Evolutionary conservation across 2,888 invertebrate species (phyloP).

Genomic region (Rotaria socialis): DNA sequence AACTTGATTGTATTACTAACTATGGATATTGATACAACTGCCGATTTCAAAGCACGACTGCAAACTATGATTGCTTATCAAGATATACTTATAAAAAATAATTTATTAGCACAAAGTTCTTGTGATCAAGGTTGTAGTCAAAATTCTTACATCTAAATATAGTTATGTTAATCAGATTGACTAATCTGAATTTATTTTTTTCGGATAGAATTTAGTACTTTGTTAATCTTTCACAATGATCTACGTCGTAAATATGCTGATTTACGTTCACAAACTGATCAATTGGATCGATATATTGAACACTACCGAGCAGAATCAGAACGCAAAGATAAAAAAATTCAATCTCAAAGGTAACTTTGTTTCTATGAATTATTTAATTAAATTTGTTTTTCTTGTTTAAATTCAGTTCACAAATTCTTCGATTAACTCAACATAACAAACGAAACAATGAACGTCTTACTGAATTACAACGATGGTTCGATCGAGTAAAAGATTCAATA

Average conservation of each 20-base stretch:
- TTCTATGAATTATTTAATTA: background rate
- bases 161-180: background rate
- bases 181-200: background rate
- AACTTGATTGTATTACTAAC: background rate
- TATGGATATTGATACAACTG: background rate
- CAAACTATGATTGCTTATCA: background rate
- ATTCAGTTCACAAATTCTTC: conserved; percentile 24
- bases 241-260: conserved; percentile 26
- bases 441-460: background rate
- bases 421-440: conserved; percentile 34
- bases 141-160: background rate
- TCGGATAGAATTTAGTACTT: background rate
- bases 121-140: background rate
- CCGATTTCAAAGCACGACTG: background rate
- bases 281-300: background rate
- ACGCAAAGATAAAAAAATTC: conserved; percentile 30
- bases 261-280: background rate
- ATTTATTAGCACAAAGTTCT: background rate
- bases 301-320: background rate
- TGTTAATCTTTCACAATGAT: background rate
- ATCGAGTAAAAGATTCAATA: background rate
- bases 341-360: conserved; percentile 17
- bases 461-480: background rate
- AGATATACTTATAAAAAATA: background rate
- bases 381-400: background rate